Conservation (phyloP, 2,888 invertebrate genomes). For the Acanthosoma haemorrhoidale region DNA sequence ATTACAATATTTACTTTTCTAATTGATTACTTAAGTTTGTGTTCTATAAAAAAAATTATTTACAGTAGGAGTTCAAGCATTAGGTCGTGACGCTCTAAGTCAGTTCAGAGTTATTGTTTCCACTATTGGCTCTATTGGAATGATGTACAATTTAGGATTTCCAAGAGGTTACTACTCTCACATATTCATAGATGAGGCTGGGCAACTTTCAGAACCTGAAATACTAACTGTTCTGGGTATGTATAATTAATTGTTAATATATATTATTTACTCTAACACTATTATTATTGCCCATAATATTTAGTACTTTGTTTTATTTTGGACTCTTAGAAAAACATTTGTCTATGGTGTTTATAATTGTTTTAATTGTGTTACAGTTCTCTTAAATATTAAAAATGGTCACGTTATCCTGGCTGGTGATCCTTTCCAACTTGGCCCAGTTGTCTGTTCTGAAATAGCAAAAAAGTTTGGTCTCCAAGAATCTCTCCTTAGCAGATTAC, state of each 20-base stretch:
- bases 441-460: conserved; percentile 62
- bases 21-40: too few relatives aligned
- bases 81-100: not conserved
- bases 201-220: conserved; percentile 88
- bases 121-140: not conserved
- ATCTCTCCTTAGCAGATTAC: conserved; percentile 66
- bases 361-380: not conserved
- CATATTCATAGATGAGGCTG: conserved; percentile 89
- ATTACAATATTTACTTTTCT: too few relatives aligned
- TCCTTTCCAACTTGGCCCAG: conserved; percentile 86
- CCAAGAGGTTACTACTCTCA: conserved; percentile 76
- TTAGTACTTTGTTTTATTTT: not conserved
- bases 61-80: not conserved
- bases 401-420: conserved; percentile 61
- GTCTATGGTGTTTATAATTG: not conserved
- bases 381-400: not conserved
- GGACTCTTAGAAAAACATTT: too few relatives aligned
- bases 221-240: conserved; percentile 68
- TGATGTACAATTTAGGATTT: conserved; percentile 10
- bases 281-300: not conserved
- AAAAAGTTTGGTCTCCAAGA: conserved; percentile 60
- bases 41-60: not conserved
- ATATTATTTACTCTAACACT: conserved; percentile 38
- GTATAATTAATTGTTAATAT: conserved; percentile 37
- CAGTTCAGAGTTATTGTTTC: not conserved